Percentiles rank a stretch among this genome's conserved stretches.
Conservation (phyloP, 2,113 vertebrate genomes). For the Balaeniceps rex region DNA sequence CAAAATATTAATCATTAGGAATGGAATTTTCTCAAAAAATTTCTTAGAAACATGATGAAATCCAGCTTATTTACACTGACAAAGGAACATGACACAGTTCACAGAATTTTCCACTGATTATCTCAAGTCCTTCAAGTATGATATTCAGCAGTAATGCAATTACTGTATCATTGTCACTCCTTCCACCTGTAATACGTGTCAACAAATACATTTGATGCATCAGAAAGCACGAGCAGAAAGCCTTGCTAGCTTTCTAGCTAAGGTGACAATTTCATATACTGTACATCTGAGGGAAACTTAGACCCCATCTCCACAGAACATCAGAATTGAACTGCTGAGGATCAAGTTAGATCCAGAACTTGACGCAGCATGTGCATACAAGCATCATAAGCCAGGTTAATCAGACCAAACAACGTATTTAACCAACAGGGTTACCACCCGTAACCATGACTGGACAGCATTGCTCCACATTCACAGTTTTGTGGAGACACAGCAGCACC, state of each 20-base stretch:
- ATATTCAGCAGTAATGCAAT: background rate
- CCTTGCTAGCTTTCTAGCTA: background rate
- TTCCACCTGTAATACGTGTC: background rate
- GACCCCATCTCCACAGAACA: background rate
- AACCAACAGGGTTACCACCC: background rate
- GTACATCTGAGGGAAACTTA: background rate
- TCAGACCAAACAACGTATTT: background rate
- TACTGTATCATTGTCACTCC: background rate
- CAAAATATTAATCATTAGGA: background rate
- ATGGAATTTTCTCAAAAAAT: background rate
- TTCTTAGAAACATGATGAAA: background rate
- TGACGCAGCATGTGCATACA: background rate
- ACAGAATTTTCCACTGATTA: background rate
- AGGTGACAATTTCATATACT: background rate
- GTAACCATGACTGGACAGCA: background rate
- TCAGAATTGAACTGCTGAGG: background rate
- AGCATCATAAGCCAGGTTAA: background rate
- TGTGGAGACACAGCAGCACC: background rate
- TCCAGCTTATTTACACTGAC: background rate
- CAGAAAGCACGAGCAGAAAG: background rate
- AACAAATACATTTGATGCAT: background rate
- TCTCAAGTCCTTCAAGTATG: background rate
- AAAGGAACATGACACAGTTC: background rate
- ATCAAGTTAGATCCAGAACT: background rate
- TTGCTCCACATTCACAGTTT: background rate